A percentile compares a stretch with the other conserved stretches of the same genome.
These are phyloP conservation scores for Clunio marinus DNA, from an alignment of 2,888 invertebrate species.

Conservation along the genomic window DNA sequence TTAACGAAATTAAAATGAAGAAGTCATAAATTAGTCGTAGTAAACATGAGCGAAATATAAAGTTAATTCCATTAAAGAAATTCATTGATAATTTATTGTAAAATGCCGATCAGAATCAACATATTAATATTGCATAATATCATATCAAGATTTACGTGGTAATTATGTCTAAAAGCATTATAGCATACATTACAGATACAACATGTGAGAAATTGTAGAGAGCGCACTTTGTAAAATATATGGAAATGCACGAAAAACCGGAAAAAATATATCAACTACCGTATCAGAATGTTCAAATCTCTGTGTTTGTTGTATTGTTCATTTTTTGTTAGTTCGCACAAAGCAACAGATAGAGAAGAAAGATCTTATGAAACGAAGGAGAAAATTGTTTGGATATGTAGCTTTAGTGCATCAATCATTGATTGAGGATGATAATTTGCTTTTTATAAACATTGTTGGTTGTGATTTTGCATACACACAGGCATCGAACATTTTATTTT, in stretches of 20 bases:
- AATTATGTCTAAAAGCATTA: slow-evolving; percentile 36
- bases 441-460: background rate
- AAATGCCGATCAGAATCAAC: background rate
- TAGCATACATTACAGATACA: slow-evolving; percentile 8
- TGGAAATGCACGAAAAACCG: slow-evolving; percentile 32
- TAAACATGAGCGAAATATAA: background rate
- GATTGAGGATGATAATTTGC: background rate
- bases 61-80: background rate
- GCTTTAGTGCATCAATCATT: background rate
- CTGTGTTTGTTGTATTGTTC: slow-evolving; percentile 2
- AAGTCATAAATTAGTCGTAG: background rate
- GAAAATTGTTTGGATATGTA: background rate
- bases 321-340: too few relatives aligned
- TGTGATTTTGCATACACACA: background rate
- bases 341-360: too few relatives aligned
- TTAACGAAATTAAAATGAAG: slow-evolving; percentile 43
- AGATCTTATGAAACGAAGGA: background rate
- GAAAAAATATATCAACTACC: slow-evolving; percentile 35
- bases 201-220: slow-evolving; percentile 18
- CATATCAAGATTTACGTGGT: slow-evolving; percentile 33
- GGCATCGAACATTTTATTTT: background rate
- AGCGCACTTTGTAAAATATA: slow-evolving; percentile 19
- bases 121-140: slow-evolving; percentile 3
- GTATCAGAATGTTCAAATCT: slow-evolving; percentile 34
- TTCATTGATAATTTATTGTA: background rate